A percentile compares a stretch with the other conserved stretches of the same genome.
Conservation (phyloP, 2,888 invertebrate species). For the Cyaniris semiargus region DNA sequence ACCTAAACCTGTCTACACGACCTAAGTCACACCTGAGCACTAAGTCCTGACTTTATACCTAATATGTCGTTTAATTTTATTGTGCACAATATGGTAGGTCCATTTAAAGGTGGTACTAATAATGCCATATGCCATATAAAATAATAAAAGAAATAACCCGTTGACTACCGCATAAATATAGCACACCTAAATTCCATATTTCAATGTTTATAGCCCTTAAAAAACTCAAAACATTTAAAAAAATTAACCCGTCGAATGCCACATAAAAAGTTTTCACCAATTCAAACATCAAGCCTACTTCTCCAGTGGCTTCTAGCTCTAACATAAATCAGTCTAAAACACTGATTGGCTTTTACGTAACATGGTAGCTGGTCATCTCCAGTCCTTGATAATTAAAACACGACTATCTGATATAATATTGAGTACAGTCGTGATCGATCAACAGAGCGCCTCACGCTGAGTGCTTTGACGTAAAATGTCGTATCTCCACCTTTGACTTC, state of each 20-base stretch:
- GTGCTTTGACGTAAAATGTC: constrained; percentile 41
- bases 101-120: too few species aligned
- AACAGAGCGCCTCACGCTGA: constrained; percentile 29
- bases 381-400: constrained; percentile 32
- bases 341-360: background rate
- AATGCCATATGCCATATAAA: too few species aligned
- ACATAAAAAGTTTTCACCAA: background rate
- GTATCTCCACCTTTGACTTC: constrained; percentile 36
- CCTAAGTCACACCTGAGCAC: background rate
- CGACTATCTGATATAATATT: constrained; percentile 33
- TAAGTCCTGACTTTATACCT: constrained; percentile 11
- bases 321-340: background rate
- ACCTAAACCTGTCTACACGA: constrained; percentile 24
- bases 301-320: too few species aligned
- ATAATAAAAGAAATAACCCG: too few species aligned
- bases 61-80: constrained; percentile 9
- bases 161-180: too few species aligned
- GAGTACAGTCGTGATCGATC: constrained; percentile 41
- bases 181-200: too few species aligned
- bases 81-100: background rate
- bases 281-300: background rate
- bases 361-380: background rate
- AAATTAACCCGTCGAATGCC: background rate
- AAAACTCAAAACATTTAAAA: too few species aligned
- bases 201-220: too few species aligned